Base-by-base conservation (phyloP, 2,888 invertebrate species). In the Sinopyrophorus schimmeli region DNA sequence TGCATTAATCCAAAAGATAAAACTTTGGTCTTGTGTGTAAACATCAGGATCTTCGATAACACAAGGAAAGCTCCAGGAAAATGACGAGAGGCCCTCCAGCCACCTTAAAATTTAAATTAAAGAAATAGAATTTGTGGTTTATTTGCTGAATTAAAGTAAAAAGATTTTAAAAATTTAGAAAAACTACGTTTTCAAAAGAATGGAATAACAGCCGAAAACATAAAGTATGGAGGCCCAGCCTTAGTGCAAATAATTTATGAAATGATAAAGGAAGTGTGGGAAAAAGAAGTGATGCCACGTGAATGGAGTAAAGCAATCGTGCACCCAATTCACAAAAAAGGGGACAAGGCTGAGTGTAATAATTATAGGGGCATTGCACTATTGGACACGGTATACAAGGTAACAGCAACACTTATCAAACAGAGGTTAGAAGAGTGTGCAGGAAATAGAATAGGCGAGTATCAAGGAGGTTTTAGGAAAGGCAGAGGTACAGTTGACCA, bases 1-100 rank as follows among this genome's bases (percentile, higher is more conserved):
- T 21, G 21, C 7, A 21, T 2, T 9, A 21, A 47, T 47, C 47
- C 47, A 47, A 5, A 24, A 17, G 4, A 47, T 11, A 9, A 40
- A 47, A 3, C n/a, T 4, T 5, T n/a, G 9, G 20, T 40, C 24
- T n/a, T 47, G 39, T 4, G 39, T 40, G 15, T 37, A 47, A 14
- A 47, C 47, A 9, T 46, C 46, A 1, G 46, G 38, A 5, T 46
- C 46, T 14, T 39, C 39, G 10, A 46, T 46, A 3, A 39, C 31
- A 27, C 47, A 47, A 3, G 39, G 47, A 3, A 32, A 39, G 9
- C 32, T 32, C 47, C 39, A 39, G 0, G 47, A 47, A n/a, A 40
- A 3, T 7, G 4, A 26, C 20, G 23, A 47, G 12, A 20, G 39
- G 32, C 3, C 39, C 39, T 1, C 47, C 47, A 32, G 12, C 32